Conservation (phyloP, 2,113 vertebrate species). For the Uropsilus gracilis region DNA sequence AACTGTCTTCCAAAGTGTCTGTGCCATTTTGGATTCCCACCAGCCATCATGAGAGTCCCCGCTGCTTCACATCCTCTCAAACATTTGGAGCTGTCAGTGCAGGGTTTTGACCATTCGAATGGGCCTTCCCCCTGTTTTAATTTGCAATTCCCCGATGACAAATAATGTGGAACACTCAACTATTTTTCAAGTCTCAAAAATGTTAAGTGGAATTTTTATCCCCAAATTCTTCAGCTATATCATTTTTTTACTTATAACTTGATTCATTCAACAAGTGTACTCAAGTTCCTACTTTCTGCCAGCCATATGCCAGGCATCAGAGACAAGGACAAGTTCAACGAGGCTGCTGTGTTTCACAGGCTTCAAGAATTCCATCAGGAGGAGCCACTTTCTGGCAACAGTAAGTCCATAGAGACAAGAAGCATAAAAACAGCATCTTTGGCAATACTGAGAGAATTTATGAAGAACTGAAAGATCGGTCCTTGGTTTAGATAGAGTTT, state of each 20-base stretch:
- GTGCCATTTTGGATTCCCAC: no score
- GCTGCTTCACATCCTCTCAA: no score
- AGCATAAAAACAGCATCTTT: background rate
- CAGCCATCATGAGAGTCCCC: no score
- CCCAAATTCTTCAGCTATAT: background rate
- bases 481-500: background rate
- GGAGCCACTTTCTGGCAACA: background rate
- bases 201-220: constrained; percentile 4
- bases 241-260: background rate
- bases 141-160: background rate
- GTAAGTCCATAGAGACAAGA: background rate
- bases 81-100: no score
- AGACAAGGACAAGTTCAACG: background rate
- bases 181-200: background rate
- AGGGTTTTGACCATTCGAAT: background rate
- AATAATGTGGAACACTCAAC: background rate
- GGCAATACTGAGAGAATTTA: no score
- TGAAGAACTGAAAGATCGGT: no score
- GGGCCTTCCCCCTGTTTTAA: background rate
- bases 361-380: background rate
- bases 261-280: background rate
- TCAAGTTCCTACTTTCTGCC: background rate
- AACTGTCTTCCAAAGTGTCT: no score
- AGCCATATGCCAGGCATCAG: background rate
- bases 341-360: background rate